A percentile compares a stretch with the other conserved stretches of the same genome.
Conservation (phyloP, 1,140 invertebrate genomes). For the Globodera rostochiensis region DNA sequence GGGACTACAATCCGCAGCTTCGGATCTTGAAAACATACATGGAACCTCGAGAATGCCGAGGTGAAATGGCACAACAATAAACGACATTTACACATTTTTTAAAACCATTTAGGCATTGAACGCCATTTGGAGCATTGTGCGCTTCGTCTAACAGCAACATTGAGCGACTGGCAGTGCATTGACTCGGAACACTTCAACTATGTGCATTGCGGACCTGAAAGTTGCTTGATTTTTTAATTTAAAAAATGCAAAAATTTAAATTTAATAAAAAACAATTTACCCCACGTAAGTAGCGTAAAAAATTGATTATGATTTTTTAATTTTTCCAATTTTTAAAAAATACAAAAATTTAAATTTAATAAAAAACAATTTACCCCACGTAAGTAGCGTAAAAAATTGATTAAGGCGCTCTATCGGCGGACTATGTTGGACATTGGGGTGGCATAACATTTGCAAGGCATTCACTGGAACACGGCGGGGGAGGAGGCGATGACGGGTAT, state of each 20-base stretch:
- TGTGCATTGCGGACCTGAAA: slow-evolving; percentile 78
- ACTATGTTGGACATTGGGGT: slow-evolving; percentile 83
- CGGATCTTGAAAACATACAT: slow-evolving; percentile 86
- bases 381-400: too few relatives aligned
- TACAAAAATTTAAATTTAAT: too few relatives aligned
- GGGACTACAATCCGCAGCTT: slow-evolving; percentile 66
- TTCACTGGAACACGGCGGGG: slow-evolving; percentile 76
- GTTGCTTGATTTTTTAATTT: not conserved
- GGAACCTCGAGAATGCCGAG: slow-evolving; percentile 81
- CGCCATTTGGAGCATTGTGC: not conserved
- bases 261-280: too few relatives aligned
- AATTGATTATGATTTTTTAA: not conserved
- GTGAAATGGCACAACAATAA: slow-evolving; percentile 69
- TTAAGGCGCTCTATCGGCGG: slow-evolving; percentile 66
- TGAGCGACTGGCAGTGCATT: slow-evolving; percentile 76
- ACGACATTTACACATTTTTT: not conserved
- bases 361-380: too few relatives aligned
- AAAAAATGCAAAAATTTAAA: too few relatives aligned
- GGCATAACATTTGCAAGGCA: slow-evolving; percentile 87
- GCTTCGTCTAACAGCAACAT: slow-evolving; percentile 70
- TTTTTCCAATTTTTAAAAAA: too few relatives aligned
- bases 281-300: too few relatives aligned
- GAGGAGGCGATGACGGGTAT: slow-evolving; percentile 10
- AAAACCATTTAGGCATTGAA: not conserved
- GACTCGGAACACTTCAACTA: slow-evolving; percentile 85